Conservation (phyloP, 2,113 vertebrate genomes). For the Spea bombifrons region DNA sequence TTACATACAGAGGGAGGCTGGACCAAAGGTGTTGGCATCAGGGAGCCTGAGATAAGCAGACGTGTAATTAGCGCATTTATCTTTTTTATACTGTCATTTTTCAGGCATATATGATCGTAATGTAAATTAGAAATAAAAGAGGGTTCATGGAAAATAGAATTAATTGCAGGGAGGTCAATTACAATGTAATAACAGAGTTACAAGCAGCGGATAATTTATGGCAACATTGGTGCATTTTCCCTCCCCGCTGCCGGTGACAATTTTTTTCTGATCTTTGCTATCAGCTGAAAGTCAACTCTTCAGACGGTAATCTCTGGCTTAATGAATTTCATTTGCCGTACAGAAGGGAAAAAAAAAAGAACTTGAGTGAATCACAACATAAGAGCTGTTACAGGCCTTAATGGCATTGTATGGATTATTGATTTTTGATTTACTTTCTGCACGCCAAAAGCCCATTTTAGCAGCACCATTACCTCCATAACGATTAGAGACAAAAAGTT, state of each 20-base stretch:
- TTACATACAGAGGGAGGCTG: slow-evolving; percentile 86
- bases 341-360: slow-evolving; percentile 61
- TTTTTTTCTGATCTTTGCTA: slow-evolving; percentile 73
- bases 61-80: slow-evolving; percentile 99
- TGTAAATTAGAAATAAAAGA: slow-evolving; percentile 99
- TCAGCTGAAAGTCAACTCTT: slow-evolving; percentile 88
- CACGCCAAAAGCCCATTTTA: slow-evolving; percentile 96
- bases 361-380: slow-evolving; percentile 80
- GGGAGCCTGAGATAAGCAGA: slow-evolving; percentile 94
- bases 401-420: slow-evolving; percentile 99
- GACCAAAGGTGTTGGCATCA: slow-evolving; percentile 87
- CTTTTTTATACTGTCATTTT: slow-evolving; percentile 99
- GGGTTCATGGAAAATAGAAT: slow-evolving; percentile 99
- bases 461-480: slow-evolving; percentile 99
- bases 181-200: slow-evolving; percentile 89
- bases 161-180: slow-evolving; percentile 98
- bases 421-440: slow-evolving; percentile 99
- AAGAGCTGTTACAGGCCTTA: slow-evolving; percentile 89
- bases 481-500: slow-evolving; percentile 99
- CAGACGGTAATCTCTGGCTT: slow-evolving; percentile 89
- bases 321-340: slow-evolving; percentile 96
- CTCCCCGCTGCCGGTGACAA: slow-evolving; percentile 75
- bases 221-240: slow-evolving; percentile 80
- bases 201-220: slow-evolving; percentile 97
- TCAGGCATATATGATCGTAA: slow-evolving; percentile 99